These are phyloP conservation scores for Therioaphis trifolii DNA, from an alignment of 2,888 invertebrate species.

Conservation along the genomic window DNA sequence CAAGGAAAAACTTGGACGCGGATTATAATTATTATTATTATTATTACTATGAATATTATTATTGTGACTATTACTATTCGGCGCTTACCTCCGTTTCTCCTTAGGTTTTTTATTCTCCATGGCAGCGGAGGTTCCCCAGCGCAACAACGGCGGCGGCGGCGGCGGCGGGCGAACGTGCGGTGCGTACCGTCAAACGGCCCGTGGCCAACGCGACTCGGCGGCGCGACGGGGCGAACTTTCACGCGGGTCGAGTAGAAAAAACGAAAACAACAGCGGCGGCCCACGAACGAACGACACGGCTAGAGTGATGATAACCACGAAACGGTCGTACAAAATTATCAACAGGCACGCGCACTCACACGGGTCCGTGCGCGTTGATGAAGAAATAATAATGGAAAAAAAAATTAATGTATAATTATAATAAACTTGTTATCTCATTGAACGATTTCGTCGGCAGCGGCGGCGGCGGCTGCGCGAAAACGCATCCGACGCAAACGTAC, in stretches of 20 bases:
- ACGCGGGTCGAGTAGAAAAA: background rate
- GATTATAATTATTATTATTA: too few species aligned
- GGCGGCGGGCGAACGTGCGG: background rate
- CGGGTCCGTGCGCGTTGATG: too few species aligned
- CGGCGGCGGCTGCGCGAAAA: constrained; percentile 19
- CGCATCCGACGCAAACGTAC: background rate
- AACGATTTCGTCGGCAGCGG: background rate
- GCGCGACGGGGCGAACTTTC: constrained; percentile 17
- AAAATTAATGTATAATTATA: background rate
- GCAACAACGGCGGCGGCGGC: background rate
- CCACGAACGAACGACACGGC: background rate
- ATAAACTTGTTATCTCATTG: background rate
- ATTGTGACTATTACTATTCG: too few species aligned
- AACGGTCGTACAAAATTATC: background rate
- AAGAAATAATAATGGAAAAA: too few species aligned
- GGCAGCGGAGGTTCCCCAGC: background rate
- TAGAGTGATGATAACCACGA: background rate
- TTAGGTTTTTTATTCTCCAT: constrained; percentile 55
- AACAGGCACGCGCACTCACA: background rate
- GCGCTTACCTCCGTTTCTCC: constrained; percentile 56
- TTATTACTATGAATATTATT: too few species aligned
- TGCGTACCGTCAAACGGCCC: background rate
- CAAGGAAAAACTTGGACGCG: too few species aligned
- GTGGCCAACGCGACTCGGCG: background rate
- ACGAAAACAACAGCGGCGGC: background rate